These are phyloP conservation scores for Oegoconia quadripuncta DNA, from an alignment of 2,888 invertebrate genomes.

Conservation along the genomic window DNA sequence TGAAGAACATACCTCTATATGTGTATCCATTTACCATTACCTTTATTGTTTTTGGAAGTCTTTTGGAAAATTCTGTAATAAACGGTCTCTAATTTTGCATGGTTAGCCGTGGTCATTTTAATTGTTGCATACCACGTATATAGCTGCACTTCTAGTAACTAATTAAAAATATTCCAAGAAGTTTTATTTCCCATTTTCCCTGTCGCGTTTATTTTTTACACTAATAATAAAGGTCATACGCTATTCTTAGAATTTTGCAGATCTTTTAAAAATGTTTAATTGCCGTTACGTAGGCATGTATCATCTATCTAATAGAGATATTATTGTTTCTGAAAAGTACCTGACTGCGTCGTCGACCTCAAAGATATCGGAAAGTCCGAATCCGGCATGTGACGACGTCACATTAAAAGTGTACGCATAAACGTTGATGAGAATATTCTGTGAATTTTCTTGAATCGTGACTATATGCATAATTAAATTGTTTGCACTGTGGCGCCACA, in stretches of 20 bases:
- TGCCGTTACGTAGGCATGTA: too few relatives aligned
- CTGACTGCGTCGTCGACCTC: neutral
- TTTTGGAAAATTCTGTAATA: too few relatives aligned
- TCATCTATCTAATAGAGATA: neutral
- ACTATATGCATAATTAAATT: conserved; percentile 66
- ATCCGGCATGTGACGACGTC: conserved; percentile 11
- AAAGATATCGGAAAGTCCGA: conserved; percentile 21
- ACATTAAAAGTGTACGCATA: conserved; percentile 19
- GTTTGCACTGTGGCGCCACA: conserved; percentile 67
- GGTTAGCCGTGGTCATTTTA: too few relatives aligned
- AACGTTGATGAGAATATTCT: conserved; percentile 27
- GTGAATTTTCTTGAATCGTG: conserved; percentile 57
- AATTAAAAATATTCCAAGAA: too few relatives aligned
- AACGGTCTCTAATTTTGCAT: too few relatives aligned
- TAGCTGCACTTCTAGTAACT: too few relatives aligned
- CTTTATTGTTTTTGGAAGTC: too few relatives aligned
- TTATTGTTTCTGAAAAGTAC: conserved; percentile 1
- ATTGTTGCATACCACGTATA: too few relatives aligned
- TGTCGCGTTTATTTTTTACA: neutral
- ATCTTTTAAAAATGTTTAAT: neutral
- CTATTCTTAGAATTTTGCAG: neutral
- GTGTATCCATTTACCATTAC: too few relatives aligned
- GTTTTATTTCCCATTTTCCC: too few relatives aligned
- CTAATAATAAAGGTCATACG: neutral
- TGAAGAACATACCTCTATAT: too few relatives aligned